Percentiles rank a stretch among this genome's conserved stretches.
phyloP scores from a whole-genome alignment of 2,113 vertebrate genomes.

The Grantiella picta region DNA sequence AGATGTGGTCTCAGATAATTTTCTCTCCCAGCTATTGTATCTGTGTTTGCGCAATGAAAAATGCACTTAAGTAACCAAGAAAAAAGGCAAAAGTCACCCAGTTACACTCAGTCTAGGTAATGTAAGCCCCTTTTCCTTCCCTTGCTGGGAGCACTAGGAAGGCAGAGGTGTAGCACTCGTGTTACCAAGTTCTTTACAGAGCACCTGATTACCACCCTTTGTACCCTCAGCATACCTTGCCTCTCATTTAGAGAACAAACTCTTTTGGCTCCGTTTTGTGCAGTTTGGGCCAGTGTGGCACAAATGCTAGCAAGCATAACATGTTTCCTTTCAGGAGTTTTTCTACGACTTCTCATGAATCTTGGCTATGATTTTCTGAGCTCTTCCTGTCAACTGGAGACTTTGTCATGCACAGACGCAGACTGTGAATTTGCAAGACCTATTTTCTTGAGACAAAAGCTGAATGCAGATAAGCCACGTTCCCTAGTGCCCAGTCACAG shows the following conservation, averaged over 20 bases:
- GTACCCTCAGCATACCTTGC: neutral
- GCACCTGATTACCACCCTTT: rapidly evolving
- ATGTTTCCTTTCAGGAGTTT: neutral
- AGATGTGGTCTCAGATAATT: neutral
- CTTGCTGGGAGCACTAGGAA: neutral
- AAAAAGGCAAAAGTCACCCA: neutral
- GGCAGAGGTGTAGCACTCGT: rapidly evolving
- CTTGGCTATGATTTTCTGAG: neutral
- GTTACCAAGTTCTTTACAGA: neutral
- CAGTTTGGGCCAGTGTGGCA: neutral
- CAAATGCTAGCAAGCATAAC: rapidly evolving
- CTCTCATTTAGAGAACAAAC: neutral
- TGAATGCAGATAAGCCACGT: neutral
- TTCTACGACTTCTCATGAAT: neutral
- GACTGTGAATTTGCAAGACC: neutral
- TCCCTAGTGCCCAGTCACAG: neutral
- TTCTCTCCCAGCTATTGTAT: neutral
- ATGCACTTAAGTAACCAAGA: neutral
- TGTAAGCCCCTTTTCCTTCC: neutral
- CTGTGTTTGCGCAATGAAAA: neutral
- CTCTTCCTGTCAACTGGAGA: neutral
- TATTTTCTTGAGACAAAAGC: neutral
- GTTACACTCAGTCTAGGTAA: neutral
- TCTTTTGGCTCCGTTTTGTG: neutral
- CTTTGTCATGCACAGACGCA: neutral